Evolutionary conservation across 2,888 invertebrate species (phyloP).

Genomic region (Labia minor): DNA sequence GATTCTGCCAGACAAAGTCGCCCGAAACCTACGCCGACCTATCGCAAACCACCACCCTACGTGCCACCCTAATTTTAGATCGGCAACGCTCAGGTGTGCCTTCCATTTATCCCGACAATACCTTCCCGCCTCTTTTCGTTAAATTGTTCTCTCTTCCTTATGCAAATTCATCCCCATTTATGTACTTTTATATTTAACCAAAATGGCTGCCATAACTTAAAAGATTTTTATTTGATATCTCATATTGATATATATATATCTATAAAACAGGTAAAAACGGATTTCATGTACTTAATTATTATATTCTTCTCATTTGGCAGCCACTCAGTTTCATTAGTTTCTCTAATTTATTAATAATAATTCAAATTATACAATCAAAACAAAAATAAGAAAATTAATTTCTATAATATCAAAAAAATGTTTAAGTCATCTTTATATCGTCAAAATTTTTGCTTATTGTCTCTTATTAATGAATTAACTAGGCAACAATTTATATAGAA

Average conservation of each 20-base stretch:
- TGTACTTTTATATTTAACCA: neutral
- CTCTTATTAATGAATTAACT: no score
- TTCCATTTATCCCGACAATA: conserved; percentile 1
- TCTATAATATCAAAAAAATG: no score
- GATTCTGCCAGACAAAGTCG: conserved; percentile 61
- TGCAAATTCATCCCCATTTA: neutral
- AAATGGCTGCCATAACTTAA: neutral
- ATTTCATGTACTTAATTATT: neutral
- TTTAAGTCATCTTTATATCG: no score
- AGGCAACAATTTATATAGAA: no score
- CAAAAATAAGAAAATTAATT: no score
- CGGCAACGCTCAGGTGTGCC: conserved; percentile 13
- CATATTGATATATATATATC: no score
- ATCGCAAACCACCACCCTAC: conserved; percentile 92
- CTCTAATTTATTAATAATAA: no score
- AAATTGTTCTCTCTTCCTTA: neutral
- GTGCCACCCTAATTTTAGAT: conserved; percentile 80
- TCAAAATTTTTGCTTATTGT: no score
- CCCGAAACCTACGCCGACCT: conserved; percentile 78
- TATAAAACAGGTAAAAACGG: conserved; percentile 4
- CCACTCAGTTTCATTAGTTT: no score
- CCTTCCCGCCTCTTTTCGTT: neutral
- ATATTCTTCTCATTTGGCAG: no score
- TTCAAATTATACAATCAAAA: no score
- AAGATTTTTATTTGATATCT: no score